phyloP scores from a whole-genome alignment of 2,888 invertebrate species.

The Plagodis pulveraria region DNA sequence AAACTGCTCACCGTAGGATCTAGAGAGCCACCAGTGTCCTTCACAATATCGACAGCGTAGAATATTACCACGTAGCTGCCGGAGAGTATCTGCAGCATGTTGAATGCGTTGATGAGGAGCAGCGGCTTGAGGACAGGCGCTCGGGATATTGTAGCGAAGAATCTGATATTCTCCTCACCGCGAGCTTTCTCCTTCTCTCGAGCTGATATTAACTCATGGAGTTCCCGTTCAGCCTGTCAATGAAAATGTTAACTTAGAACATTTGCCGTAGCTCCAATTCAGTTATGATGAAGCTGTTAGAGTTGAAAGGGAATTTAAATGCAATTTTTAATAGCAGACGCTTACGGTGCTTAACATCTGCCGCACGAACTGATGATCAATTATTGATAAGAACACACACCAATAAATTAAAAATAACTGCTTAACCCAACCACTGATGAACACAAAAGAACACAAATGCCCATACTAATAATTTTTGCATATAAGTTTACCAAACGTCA shows the following conservation, averaged over 20 bases:
- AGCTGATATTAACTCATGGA: slow-evolving; percentile 86
- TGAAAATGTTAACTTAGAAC: slow-evolving; percentile 1
- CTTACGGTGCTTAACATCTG: too few species aligned
- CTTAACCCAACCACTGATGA: too few species aligned
- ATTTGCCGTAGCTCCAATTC: too few species aligned
- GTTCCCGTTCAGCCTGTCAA: slow-evolving; percentile 85
- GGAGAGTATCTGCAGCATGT: slow-evolving; percentile 89
- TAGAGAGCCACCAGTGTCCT: slow-evolving; percentile 81
- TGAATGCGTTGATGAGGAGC: slow-evolving; percentile 89
- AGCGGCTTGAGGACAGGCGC: slow-evolving; percentile 89
- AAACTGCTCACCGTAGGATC: slow-evolving; percentile 62
- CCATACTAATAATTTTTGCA: too few species aligned
- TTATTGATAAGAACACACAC: too few species aligned
- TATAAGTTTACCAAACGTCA: too few species aligned
- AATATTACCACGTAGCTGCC: slow-evolving; percentile 92
- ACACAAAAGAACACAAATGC: too few species aligned
- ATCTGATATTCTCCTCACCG: slow-evolving; percentile 73
- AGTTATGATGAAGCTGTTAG: too few species aligned
- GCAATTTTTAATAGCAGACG: too few species aligned
- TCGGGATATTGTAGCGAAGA: slow-evolving; percentile 81
- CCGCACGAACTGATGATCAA: too few species aligned
- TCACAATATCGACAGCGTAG: slow-evolving; percentile 90
- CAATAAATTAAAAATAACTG: too few species aligned
- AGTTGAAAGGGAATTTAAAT: too few species aligned
- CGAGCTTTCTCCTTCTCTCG: slow-evolving; percentile 84